Evolutionary conservation across 2,797 vertebrate species (phyloP).

Genomic region (Artibeus lituratus): DNA sequence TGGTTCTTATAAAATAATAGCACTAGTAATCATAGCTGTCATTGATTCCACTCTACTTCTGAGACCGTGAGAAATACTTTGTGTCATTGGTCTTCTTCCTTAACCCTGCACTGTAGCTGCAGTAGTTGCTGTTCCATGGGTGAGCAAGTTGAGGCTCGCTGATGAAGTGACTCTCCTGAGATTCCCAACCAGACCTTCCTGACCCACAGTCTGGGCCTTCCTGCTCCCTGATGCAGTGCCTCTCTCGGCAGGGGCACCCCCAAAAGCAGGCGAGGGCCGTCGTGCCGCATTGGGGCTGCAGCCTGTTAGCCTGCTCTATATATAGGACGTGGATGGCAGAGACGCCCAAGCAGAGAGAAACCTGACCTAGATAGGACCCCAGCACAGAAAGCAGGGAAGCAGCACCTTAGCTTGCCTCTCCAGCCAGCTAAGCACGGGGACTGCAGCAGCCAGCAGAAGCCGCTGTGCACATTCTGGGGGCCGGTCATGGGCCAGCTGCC

Average conservation of each 20-base stretch:
- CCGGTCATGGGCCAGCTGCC: not conserved
- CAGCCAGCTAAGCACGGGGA: not conserved
- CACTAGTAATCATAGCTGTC: rapidly evolving
- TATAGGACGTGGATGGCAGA: not conserved
- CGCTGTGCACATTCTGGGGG: rapidly evolving
- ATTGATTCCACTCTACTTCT: rapidly evolving
- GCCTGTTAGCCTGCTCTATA: not conserved
- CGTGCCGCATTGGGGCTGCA: not conserved
- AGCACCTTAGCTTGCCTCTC: not conserved
- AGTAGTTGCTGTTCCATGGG: not conserved
- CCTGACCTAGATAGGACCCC: not conserved
- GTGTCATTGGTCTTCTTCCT: rapidly evolving
- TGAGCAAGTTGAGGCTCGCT: not conserved
- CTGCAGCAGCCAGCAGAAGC: not conserved
- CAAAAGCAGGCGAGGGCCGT: rapidly evolving
- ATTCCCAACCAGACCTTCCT: not conserved
- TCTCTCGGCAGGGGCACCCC: no score
- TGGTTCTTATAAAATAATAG: not conserved
- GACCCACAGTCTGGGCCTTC: not conserved
- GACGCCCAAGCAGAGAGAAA: not conserved
- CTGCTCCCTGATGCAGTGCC: rapidly evolving
- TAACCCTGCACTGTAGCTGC: rapidly evolving
- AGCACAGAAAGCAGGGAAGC: no score
- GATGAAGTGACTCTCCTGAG: not conserved
- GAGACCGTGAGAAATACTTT: no score